A percentile compares a stretch with the other conserved stretches of the same genome.
phyloP scores from a whole-genome alignment of 2,797 vertebrate genomes.

The Tamandua tetradactyla region DNA sequence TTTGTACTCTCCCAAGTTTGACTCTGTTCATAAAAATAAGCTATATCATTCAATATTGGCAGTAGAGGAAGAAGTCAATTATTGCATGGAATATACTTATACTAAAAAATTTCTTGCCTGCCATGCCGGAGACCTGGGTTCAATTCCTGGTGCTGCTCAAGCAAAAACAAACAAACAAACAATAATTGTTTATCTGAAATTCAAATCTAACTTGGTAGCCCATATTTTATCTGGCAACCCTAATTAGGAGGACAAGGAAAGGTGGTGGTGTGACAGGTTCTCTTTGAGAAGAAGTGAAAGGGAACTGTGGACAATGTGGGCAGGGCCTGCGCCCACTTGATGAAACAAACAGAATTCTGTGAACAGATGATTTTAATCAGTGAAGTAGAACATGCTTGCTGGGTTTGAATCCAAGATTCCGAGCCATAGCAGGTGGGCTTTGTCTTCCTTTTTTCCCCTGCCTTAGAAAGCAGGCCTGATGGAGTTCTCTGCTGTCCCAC shows the following conservation, averaged over 20 bases:
- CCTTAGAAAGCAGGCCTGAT: background rate
- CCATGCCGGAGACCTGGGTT: no score
- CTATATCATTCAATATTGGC: background rate
- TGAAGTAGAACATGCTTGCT: background rate
- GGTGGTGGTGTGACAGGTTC: background rate
- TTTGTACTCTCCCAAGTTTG: background rate
- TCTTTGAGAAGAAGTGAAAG: background rate
- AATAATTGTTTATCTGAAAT: background rate
- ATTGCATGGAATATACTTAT: background rate
- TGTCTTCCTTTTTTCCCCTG: background rate
- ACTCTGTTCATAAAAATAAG: conserved; percentile 33
- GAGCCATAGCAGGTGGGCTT: background rate
- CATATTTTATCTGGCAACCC: background rate
- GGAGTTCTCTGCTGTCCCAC: background rate
- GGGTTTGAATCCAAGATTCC: background rate
- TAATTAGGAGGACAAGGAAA: background rate
- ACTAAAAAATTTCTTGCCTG: background rate
- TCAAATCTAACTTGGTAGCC: background rate
- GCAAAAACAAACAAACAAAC: no score
- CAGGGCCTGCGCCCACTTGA: background rate
- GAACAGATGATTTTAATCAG: background rate
- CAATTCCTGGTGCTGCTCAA: no score
- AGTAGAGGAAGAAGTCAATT: background rate
- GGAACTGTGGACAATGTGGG: background rate
- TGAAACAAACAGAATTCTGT: background rate